Conservation (phyloP, 2,113 vertebrate species). For the Barbus barbus region DNA sequence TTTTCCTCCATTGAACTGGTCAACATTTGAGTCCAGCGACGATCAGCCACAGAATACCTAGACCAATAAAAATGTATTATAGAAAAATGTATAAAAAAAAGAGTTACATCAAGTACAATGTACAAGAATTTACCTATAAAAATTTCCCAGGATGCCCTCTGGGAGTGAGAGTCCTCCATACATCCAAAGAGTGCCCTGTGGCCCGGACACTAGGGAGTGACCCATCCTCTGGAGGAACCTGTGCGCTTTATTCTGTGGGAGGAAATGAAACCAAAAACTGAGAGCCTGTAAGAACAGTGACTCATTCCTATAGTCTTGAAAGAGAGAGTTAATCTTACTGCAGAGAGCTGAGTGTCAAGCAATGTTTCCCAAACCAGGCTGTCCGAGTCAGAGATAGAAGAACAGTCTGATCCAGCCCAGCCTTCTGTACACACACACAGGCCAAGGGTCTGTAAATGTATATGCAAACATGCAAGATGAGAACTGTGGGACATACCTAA, state of each 20-base stretch:
- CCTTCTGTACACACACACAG: slow-evolving; percentile 79
- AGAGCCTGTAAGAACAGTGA: background rate
- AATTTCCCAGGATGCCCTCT: slow-evolving; percentile 86
- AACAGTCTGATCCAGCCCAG: slow-evolving; percentile 83
- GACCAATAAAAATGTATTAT: background rate
- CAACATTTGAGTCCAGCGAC: slow-evolving; percentile 89
- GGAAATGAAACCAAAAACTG: background rate
- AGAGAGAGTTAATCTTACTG: slow-evolving; percentile 67
- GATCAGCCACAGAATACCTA: slow-evolving; percentile 85
- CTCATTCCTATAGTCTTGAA: background rate
- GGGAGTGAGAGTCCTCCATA: slow-evolving; percentile 87
- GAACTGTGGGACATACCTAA: background rate
- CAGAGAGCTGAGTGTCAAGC: slow-evolving; percentile 84
- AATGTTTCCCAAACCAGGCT: slow-evolving; percentile 87
- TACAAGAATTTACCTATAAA: slow-evolving; percentile 79
- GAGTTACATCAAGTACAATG: background rate
- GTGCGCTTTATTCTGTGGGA: slow-evolving; percentile 81
- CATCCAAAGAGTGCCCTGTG: slow-evolving; percentile 87
- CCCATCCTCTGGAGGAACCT: slow-evolving; percentile 87
- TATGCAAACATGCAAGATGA: slow-evolving; percentile 20
- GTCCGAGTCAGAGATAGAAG: slow-evolving; percentile 74
- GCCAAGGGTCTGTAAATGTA: slow-evolving; percentile 77
- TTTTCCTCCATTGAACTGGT: slow-evolving; percentile 82
- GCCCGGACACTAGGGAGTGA: slow-evolving; percentile 84
- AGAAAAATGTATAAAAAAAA: background rate